Evolutionary conservation across 2,113 vertebrate genomes (phyloP).

Genomic region (Ciconia maguari): DNA sequence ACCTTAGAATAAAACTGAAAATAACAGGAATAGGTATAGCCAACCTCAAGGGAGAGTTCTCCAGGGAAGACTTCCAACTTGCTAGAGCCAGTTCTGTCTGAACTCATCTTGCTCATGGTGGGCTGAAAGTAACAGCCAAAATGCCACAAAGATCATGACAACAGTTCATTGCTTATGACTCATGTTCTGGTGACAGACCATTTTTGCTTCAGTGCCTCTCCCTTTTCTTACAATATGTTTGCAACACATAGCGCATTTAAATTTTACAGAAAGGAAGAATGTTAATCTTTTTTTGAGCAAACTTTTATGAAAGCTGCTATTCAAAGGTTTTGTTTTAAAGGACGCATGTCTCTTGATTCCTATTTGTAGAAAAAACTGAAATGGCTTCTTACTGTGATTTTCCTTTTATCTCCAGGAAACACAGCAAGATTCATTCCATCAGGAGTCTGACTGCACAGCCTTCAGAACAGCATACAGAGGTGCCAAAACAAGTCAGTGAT

Average conservation of each 20-base stretch:
- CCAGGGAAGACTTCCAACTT: neutral
- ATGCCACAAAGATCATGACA: neutral
- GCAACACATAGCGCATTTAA: neutral
- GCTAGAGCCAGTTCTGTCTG: neutral
- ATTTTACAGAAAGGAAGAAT: neutral
- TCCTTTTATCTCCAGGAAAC: slow-evolving; percentile 84
- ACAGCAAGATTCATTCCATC: slow-evolving; percentile 92
- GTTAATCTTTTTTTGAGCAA: neutral
- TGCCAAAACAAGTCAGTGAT: slow-evolving; percentile 91
- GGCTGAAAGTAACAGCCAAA: neutral
- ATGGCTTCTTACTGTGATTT: slow-evolving; percentile 24
- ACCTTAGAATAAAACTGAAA: neutral
- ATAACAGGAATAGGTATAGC: neutral
- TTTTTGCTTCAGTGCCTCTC: neutral
- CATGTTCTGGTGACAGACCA: neutral
- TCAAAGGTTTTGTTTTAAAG: neutral
- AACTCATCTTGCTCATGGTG: neutral
- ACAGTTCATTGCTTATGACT: neutral
- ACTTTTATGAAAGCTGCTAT: neutral
- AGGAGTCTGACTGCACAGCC: slow-evolving; percentile 82
- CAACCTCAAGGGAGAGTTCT: neutral
- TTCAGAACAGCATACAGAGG: slow-evolving; percentile 83
- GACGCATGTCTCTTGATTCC: neutral
- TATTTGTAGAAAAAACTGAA: neutral
- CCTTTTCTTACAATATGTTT: neutral